These are phyloP conservation scores for Phocoena sinus DNA, from an alignment of 2,113 vertebrate species.

Conservation along the genomic window DNA sequence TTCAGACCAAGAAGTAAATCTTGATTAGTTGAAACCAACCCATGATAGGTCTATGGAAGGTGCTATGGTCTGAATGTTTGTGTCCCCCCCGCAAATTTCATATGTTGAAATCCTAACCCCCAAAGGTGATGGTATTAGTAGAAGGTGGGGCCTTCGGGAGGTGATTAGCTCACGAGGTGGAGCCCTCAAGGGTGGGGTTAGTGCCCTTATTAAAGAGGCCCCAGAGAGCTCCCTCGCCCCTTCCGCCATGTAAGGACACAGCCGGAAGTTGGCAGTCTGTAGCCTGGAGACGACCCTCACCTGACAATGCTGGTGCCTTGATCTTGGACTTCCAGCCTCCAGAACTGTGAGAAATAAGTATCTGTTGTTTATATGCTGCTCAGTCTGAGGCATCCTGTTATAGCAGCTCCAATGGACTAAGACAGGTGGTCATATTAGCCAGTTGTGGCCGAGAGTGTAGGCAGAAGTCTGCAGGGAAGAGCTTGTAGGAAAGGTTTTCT, in stretches of 20 bases:
- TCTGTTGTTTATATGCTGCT: neutral
- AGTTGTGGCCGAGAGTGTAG: no score
- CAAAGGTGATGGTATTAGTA: neutral
- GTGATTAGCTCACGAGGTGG: neutral
- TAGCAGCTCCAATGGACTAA: neutral
- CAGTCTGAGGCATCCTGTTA: neutral
- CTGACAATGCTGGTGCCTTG: neutral
- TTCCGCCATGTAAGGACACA: neutral
- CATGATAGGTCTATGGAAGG: no score
- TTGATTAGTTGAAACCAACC: neutral
- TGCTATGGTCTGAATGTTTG: neutral
- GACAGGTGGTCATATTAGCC: neutral
- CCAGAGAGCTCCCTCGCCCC: neutral
- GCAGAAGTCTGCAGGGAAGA: neutral
- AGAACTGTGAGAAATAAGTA: neutral
- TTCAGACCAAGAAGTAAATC: neutral
- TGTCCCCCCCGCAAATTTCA: neutral
- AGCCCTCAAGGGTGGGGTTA: neutral
- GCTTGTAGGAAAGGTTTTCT: neutral
- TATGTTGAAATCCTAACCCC: neutral
- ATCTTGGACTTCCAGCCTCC: neutral
- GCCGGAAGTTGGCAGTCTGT: neutral
- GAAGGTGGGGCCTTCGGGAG: neutral
- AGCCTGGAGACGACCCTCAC: neutral
- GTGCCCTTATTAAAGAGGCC: neutral